These are phyloP conservation scores for Nudaria mundana DNA, from an alignment of 2,888 invertebrate species.

Conservation along the genomic window DNA sequence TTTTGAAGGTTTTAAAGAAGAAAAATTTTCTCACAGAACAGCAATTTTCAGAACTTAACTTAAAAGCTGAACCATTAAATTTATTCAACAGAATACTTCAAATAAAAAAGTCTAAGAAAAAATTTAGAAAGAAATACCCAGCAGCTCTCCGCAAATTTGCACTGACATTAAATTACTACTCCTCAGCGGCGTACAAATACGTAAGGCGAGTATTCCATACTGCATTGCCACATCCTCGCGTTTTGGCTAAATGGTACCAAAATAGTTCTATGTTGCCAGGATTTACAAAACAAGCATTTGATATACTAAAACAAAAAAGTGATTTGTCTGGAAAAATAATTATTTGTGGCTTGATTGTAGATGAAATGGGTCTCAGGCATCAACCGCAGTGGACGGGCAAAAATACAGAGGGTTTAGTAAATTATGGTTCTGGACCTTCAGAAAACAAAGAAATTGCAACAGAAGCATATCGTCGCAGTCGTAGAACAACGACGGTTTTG, in stretches of 20 bases:
- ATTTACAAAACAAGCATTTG: constrained; percentile 19
- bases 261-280: constrained; percentile 16
- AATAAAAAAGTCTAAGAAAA: too few species aligned
- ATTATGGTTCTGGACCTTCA: constrained; percentile 13
- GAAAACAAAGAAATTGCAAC: constrained; percentile 14
- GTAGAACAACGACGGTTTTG: too few species aligned
- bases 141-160: not conserved
- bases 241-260: constrained; percentile 18
- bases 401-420: constrained; percentile 8
- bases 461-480: too few species aligned
- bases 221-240: too few species aligned
- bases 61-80: constrained; percentile 11
- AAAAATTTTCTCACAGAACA: constrained; percentile 1
- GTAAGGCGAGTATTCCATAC: constrained; percentile 15
- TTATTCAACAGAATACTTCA: too few species aligned
- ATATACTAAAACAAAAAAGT: constrained; percentile 14
- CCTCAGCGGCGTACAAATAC: constrained; percentile 17
- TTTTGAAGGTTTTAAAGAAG: constrained; percentile 5
- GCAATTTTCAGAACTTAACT: constrained; percentile 2
- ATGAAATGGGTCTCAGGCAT: constrained; percentile 27
- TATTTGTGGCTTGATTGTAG: constrained; percentile 10
- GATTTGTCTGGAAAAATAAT: constrained; percentile 8
- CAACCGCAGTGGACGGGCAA: constrained; percentile 25
- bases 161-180: too few species aligned
- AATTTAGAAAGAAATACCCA: too few species aligned